Percentiles rank a stretch among this genome's conserved stretches.
Evolutionary conservation across 2,888 invertebrate species (phyloP).

Genomic region (Aspidapion aeneum): DNA sequence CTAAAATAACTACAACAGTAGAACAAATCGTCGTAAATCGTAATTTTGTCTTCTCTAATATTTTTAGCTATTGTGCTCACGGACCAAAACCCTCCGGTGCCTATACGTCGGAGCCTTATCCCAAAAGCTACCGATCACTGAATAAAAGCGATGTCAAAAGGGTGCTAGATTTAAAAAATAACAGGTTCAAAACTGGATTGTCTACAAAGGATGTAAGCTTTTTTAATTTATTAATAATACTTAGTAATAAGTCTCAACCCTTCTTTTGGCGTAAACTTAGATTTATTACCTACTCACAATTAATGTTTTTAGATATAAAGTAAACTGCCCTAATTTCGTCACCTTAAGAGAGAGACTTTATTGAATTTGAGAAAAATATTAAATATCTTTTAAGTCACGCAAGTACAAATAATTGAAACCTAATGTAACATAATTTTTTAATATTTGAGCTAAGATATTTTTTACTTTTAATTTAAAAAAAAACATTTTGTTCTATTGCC

Average conservation of each 20-base stretch:
- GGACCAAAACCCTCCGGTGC: constrained; percentile 8
- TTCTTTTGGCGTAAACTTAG: too few species aligned
- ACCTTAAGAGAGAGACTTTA: neutral
- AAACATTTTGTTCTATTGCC: neutral
- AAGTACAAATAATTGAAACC: too few species aligned
- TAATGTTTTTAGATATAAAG: too few species aligned
- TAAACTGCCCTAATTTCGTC: neutral
- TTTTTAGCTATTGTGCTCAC: constrained; percentile 4
- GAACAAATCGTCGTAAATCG: too few species aligned
- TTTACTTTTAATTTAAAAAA: neutral
- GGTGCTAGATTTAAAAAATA: neutral
- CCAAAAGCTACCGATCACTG: constrained; percentile 1
- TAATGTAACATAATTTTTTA: neutral
- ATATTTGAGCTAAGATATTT: neutral
- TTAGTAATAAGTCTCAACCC: too few species aligned
- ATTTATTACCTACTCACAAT: too few species aligned
- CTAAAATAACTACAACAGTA: too few species aligned
- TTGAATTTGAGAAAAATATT: neutral
- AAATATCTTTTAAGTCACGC: neutral
- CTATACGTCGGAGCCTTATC: neutral
- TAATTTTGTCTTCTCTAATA: neutral
- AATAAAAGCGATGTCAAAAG: neutral
- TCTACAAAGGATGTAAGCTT: neutral
- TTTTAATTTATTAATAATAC: too few species aligned
- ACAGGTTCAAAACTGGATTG: neutral